Evolutionary conservation across 2,113 vertebrate genomes (phyloP).

Genomic region (Mustela nigripes): DNA sequence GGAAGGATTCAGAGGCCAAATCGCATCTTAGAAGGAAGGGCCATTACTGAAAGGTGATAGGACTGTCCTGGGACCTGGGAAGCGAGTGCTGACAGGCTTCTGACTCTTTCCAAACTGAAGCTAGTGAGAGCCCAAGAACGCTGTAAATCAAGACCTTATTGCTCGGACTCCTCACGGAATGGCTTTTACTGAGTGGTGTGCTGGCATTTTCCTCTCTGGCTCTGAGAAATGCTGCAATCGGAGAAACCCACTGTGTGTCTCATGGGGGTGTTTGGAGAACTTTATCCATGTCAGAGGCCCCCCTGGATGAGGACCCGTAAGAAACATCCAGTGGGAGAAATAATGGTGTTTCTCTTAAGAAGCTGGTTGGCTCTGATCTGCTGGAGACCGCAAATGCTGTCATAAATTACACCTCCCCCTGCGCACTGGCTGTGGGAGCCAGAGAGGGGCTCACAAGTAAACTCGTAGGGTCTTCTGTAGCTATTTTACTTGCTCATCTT

Average conservation of each 20-base stretch:
- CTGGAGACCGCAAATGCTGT: background rate
- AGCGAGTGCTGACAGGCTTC: background rate
- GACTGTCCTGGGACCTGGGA: background rate
- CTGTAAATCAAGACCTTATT: background rate
- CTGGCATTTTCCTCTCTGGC: background rate
- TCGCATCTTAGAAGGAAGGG: background rate
- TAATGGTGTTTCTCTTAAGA: background rate
- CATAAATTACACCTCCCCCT: background rate
- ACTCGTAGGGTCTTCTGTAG: background rate
- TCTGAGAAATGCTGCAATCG: background rate
- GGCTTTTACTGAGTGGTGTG: background rate
- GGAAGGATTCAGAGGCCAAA: background rate
- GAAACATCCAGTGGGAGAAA: background rate
- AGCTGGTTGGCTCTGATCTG: background rate
- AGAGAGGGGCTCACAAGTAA: background rate
- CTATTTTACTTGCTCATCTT: background rate
- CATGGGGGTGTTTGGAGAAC: background rate
- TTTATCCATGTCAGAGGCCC: background rate
- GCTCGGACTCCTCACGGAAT: rapidly evolving
- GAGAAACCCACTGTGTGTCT: background rate
- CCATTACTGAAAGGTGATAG: background rate
- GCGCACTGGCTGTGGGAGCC: background rate
- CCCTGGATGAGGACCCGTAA: background rate
- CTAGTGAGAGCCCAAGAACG: background rate
- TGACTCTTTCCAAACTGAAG: background rate